Conservation (phyloP, 2,797 vertebrate species). For the Lagorchestes hirsutus region DNA sequence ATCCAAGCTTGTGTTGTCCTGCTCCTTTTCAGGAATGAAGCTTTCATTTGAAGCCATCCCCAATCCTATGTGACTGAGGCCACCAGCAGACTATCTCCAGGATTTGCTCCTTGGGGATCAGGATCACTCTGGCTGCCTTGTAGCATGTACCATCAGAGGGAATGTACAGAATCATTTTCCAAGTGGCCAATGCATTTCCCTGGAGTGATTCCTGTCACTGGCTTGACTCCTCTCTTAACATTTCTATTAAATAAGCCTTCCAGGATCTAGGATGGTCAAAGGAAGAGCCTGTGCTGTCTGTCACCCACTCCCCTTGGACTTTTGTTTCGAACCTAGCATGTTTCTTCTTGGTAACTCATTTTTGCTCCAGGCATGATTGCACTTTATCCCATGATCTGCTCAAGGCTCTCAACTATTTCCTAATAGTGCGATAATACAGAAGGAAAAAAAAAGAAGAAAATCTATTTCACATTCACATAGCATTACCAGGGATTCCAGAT, state of each 20-base stretch:
- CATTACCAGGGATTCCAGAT: constrained; percentile 24
- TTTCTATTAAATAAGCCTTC: background rate
- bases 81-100: constrained; percentile 18
- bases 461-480: background rate
- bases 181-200: constrained; percentile 1
- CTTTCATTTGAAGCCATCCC: no score
- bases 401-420: background rate
- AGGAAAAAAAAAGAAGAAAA: background rate
- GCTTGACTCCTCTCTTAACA: constrained; percentile 3
- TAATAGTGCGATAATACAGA: background rate
- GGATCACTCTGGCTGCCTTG: background rate
- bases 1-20: background rate
- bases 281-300: background rate
- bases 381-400: constrained; percentile 20
- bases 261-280: background rate
- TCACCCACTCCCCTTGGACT: background rate
- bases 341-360: constrained; percentile 9
- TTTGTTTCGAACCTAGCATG: background rate
- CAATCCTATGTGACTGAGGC: background rate
- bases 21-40: background rate
- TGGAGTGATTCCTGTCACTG: background rate
- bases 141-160: background rate
- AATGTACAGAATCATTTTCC: constrained; percentile 22
- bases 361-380: background rate
- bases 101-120: background rate